Evolutionary conservation across 1,140 invertebrate species (phyloP).

Genomic region (Cydia splendana): DNA sequence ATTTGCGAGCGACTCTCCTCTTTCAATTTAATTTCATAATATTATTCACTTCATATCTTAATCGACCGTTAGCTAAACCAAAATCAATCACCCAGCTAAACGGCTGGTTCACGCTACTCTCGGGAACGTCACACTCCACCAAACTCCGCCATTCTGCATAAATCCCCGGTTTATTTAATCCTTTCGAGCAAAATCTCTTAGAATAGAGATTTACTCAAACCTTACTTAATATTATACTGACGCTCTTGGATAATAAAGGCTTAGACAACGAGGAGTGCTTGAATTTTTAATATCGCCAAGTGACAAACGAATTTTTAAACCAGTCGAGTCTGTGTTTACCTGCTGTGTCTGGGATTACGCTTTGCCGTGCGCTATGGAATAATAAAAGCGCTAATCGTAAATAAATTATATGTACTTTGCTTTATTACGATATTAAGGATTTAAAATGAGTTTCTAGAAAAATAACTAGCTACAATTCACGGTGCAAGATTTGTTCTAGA

Average conservation of each 20-base stretch:
- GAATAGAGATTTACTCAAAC: conserved; percentile 58
- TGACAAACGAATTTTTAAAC: conserved; percentile 29
- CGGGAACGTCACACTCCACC: neutral
- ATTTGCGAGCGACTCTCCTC: neutral
- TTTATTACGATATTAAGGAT: neutral
- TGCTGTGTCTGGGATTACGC: neutral
- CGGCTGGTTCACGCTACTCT: neutral
- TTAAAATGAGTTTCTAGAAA: neutral
- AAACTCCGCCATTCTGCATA: conserved; percentile 40
- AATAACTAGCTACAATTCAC: too few relatives aligned
- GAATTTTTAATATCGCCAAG: conserved; percentile 61
- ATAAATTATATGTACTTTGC: neutral
- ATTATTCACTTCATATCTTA: neutral
- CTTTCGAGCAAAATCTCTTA: conserved; percentile 50
- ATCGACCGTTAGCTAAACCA: neutral
- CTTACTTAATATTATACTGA: conserved; percentile 59
- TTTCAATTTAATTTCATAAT: neutral
- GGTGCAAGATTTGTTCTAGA: too few relatives aligned
- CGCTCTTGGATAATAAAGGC: conserved; percentile 56
- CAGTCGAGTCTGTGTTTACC: conserved; percentile 15
- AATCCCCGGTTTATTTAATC: conserved; percentile 44
- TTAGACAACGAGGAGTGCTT: conserved; percentile 54
- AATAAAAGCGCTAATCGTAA: neutral
- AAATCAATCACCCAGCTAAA: conserved; percentile 21
- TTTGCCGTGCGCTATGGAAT: neutral